These are phyloP conservation scores for Erpobdella octoculata DNA, from an alignment of 2,888 invertebrate genomes.

Conservation along the genomic window DNA sequence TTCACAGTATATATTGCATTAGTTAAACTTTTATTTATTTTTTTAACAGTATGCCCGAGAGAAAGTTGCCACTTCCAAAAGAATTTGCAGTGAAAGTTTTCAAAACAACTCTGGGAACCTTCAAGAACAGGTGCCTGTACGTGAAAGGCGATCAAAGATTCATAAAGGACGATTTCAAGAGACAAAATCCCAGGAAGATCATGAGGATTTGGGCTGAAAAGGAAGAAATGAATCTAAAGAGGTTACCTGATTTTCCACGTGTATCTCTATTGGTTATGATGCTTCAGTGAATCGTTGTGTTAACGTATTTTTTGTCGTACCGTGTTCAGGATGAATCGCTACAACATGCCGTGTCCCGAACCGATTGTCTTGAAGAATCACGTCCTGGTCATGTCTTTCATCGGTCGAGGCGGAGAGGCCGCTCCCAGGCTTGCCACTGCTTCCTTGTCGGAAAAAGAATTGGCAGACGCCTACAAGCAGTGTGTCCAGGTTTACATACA, in stretches of 20 bases:
- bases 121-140: slow-evolving; percentile 57
- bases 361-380: slow-evolving; percentile 58
- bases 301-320: not conserved
- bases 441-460: slow-evolving; percentile 48
- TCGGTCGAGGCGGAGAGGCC: slow-evolving; percentile 55
- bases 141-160: slow-evolving; percentile 57
- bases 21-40: not conserved
- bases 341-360: slow-evolving; percentile 55
- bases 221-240: slow-evolving; percentile 58
- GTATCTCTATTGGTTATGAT: not conserved
- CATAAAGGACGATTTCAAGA: slow-evolving; percentile 56
- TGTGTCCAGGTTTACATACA: slow-evolving; percentile 43
- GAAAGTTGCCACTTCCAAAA: slow-evolving; percentile 45
- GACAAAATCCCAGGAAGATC: slow-evolving; percentile 57
- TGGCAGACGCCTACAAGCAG: slow-evolving; percentile 55
- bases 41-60: too few species aligned
- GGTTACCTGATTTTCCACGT: slow-evolving; percentile 42
- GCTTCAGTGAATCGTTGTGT: not conserved
- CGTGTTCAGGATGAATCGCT: slow-evolving; percentile 52
- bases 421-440: slow-evolving; percentile 58
- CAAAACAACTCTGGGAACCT: slow-evolving; percentile 60
- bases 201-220: slow-evolving; percentile 61
- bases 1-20: not conserved
- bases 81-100: slow-evolving; percentile 59
- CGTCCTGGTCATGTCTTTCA: slow-evolving; percentile 59